phyloP scores from a whole-genome alignment of 2,888 invertebrate species.

The Thysanoteuthis rhombus region DNA sequence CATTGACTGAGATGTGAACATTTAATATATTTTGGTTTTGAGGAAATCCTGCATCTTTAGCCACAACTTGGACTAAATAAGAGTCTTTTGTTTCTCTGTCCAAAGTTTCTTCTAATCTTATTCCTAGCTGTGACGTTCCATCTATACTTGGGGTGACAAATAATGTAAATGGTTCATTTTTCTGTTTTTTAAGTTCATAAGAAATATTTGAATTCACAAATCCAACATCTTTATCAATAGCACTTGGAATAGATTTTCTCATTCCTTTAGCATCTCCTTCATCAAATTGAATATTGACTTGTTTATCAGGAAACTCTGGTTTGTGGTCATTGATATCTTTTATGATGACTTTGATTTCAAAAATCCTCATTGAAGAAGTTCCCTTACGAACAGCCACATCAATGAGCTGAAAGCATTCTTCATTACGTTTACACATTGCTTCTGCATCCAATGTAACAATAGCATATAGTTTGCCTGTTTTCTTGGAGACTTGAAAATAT shows the following conservation, averaged over 20 bases:
- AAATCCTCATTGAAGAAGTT: background rate
- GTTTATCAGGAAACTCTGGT: slow-evolving; percentile 1
- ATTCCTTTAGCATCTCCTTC: slow-evolving; percentile 1
- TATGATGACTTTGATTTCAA: slow-evolving; percentile 14
- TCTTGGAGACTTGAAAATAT: background rate
- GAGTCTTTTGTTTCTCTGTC: slow-evolving; percentile 18
- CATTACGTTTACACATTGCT: background rate
- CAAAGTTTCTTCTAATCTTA: slow-evolving; percentile 21
- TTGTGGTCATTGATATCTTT: slow-evolving; percentile 22
- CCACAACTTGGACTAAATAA: slow-evolving; percentile 13
- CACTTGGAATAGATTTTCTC: background rate
- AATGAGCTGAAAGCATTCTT: background rate
- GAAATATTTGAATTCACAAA: background rate
- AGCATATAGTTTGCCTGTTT: slow-evolving; percentile 14
- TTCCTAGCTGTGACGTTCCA: background rate
- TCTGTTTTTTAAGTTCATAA: background rate
- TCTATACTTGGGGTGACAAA: background rate
- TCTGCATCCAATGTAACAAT: background rate
- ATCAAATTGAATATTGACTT: background rate
- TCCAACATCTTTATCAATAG: slow-evolving; percentile 23
- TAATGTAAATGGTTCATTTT: slow-evolving; percentile 22
- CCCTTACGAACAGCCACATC: background rate
- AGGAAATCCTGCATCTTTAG: background rate
- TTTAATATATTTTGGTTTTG: background rate
- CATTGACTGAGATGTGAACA: background rate